Base-by-base conservation (phyloP, 2,888 invertebrate genomes). In the Drosophila rubida region DNA sequence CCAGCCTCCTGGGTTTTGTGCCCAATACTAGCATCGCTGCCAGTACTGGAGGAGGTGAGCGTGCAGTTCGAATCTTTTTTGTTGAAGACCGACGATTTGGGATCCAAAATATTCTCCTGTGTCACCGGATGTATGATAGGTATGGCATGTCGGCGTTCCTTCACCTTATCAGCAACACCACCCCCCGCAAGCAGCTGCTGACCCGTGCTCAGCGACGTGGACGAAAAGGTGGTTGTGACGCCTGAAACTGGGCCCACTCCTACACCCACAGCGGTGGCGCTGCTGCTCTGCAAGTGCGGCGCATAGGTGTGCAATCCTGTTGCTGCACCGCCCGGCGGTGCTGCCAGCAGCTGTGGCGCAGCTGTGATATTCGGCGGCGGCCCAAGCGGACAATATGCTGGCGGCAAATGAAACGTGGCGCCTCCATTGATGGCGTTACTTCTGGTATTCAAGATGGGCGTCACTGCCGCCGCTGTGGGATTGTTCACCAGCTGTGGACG, bases 91-190 rank as follows among this genome's bases (percentile, higher is more conserved):
- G 83, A 78, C 7, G 80, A 78, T 3, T 77, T 88, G 16, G 78
- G 73, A 44, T 91, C 90, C 30, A 91, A 42, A 3, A 88, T 74
- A 60, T 91, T 79, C 69, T 91, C 90, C 4, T 79, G 70, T n/a
- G 91, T 91, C 7, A 81, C 74, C 2, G 91, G 91, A 81, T 91
- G 73, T 48, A 91, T 90, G 3, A 91, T 91, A 7, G 91, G 90
- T 54, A 91, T 85, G n/a, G 91, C 92, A 60, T 90, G 80, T 23
- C 51, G 76, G 14, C 92, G 91, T 51, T 74, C 75, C 23, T 83
- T 86, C 1, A 68, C 61, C 51, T 80, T 87, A 11, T 83, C 80
- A 27, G 39, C 13, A 11, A n/a, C 30, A 11, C 4, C n/a, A 11
- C 30, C 30, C 6, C 44, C 49, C 39, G 49, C 37, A 4, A 32